phyloP scores from a whole-genome alignment of 2,797 vertebrate species.

The Stomatorhinus walkeri region DNA sequence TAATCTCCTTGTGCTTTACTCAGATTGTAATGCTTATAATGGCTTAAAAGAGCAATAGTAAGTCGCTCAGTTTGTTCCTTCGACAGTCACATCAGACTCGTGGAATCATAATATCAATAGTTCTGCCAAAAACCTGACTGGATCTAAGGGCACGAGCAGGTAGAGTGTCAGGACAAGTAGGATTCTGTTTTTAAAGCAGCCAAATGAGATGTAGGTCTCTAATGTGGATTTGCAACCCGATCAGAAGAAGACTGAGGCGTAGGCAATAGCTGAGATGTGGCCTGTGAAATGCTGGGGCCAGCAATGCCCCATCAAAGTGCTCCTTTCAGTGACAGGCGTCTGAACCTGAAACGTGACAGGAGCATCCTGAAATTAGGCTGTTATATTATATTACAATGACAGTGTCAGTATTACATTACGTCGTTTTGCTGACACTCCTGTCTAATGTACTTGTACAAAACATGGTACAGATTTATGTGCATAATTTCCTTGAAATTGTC shows the following conservation, averaged over 20 bases:
- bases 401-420: not conserved
- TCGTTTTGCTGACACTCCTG: not conserved
- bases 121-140: not conserved
- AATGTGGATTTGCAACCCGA: slow-evolving; percentile 28
- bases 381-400: not conserved
- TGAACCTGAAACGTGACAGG: not conserved
- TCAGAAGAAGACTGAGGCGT: slow-evolving; percentile 23
- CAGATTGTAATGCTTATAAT: not conserved
- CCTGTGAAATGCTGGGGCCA: not conserved
- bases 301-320: slow-evolving; percentile 22
- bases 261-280: slow-evolving; percentile 23
- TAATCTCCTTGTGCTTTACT: not conserved
- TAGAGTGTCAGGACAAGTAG: slow-evolving; percentile 1
- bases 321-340: not conserved
- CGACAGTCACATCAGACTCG: not conserved
- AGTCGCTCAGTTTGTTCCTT: not conserved
- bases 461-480: not conserved
- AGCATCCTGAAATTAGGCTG: not conserved
- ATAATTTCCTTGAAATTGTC: not conserved
- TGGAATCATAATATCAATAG: not conserved
- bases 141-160: slow-evolving; percentile 4
- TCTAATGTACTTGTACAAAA: not conserved
- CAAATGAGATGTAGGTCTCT: slow-evolving; percentile 14
- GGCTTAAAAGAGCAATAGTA: not conserved
- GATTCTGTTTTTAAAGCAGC: slow-evolving; percentile 21